Evolutionary conservation across 2,113 vertebrate genomes (phyloP).

Genomic region (Phrynosoma platyrhinos): DNA sequence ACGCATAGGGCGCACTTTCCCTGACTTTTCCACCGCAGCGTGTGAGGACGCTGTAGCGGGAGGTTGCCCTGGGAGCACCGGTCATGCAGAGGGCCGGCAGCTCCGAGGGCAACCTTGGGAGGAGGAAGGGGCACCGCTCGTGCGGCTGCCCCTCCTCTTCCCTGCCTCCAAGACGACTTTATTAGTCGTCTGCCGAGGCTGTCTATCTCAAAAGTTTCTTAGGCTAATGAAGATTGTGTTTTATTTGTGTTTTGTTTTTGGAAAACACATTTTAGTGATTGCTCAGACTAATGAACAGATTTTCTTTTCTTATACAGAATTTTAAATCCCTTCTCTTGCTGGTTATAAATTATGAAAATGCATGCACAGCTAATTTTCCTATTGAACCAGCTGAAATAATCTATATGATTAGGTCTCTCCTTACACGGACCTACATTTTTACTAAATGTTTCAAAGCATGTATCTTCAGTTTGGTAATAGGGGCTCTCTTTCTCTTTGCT

Average conservation of each 20-base stretch:
- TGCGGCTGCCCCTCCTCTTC: too few relatives aligned
- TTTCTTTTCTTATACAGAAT: slow-evolving; percentile 35
- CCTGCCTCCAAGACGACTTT: too few relatives aligned
- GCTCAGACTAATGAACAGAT: slow-evolving; percentile 29
- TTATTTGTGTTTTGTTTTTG: slow-evolving; percentile 13
- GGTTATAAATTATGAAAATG: slow-evolving; percentile 52
- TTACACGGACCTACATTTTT: slow-evolving; percentile 32
- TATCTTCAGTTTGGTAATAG: slow-evolving; percentile 12
- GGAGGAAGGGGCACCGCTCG: too few relatives aligned
- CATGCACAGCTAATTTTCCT: slow-evolving; percentile 40
- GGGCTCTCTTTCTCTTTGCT: not conserved
- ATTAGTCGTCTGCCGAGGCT: too few relatives aligned
- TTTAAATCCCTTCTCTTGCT: slow-evolving; percentile 27
- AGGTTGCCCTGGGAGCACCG: too few relatives aligned
- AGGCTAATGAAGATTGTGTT: not conserved
- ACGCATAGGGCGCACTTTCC: too few relatives aligned
- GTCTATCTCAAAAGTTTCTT: slow-evolving; percentile 21
- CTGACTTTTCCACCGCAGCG: too few relatives aligned
- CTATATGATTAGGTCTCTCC: slow-evolving; percentile 24
- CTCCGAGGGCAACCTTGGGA: too few relatives aligned
- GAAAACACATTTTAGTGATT: not conserved
- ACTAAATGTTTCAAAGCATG: slow-evolving; percentile 18
- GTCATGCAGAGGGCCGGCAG: too few relatives aligned
- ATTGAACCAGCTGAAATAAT: slow-evolving; percentile 43
- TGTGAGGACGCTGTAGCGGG: too few relatives aligned